Evolutionary conservation across 2,797 vertebrate species (phyloP).

Genomic region (Phylloscopus collybita): DNA sequence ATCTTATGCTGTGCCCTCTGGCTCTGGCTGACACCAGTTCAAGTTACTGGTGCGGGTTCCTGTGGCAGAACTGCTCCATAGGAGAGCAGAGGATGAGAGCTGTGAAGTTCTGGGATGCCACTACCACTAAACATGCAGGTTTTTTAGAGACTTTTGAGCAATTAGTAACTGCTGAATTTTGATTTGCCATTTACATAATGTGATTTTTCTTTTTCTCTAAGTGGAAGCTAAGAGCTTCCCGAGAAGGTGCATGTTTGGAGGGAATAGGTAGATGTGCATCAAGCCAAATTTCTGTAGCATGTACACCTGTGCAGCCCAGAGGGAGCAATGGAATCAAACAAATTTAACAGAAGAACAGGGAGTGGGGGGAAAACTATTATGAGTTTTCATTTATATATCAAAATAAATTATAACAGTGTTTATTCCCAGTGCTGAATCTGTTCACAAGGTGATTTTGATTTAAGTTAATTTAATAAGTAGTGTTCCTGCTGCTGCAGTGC

Average conservation of each 20-base stretch:
- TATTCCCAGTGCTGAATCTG: not conserved
- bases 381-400: not conserved
- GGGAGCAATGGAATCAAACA: not conserved
- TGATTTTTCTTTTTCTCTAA: not conserved
- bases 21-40: slow-evolving; percentile 21
- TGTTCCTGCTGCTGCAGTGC: not conserved
- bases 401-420: not conserved
- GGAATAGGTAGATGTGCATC: not conserved
- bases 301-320: not conserved
- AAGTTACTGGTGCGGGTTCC: not conserved
- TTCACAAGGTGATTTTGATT: not conserved
- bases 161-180: slow-evolving; percentile 45
- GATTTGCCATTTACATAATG: slow-evolving; percentile 43
- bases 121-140: not conserved
- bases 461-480: not conserved
- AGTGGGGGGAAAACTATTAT: accelerated
- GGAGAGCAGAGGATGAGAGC: not conserved
- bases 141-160: slow-evolving; percentile 10
- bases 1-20: not conserved
- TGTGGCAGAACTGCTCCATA: not conserved
- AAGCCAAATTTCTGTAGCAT: not conserved
- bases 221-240: slow-evolving; percentile 25
- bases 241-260: not conserved
- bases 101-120: slow-evolving; percentile 16
- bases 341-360: not conserved